Percentiles rank a stretch among this genome's conserved stretches.
These are phyloP conservation scores for Ashinkailepas kermadecensis DNA, from an alignment of 2,888 invertebrate genomes.

Conservation along the genomic window DNA sequence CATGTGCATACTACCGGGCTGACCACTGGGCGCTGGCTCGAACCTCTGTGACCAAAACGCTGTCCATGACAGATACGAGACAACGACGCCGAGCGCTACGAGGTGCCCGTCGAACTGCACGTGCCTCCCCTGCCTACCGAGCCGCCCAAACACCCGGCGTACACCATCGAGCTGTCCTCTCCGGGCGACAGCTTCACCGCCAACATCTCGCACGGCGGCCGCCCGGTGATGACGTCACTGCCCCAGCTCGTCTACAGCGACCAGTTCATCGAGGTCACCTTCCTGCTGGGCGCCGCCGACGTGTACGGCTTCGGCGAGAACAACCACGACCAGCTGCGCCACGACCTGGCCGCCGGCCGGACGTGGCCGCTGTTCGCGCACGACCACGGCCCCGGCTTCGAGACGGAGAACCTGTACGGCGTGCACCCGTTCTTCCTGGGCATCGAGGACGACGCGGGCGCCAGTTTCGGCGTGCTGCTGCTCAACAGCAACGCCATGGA, in stretches of 20 bases:
- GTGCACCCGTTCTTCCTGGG: slow-evolving; percentile 33
- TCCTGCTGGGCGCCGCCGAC: slow-evolving; percentile 41
- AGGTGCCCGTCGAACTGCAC: slow-evolving; percentile 35
- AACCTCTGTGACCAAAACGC: neutral
- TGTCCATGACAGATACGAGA: slow-evolving; percentile 28
- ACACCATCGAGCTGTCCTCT: neutral
- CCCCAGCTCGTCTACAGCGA: slow-evolving; percentile 42
- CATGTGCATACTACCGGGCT: no score
- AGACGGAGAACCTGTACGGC: slow-evolving; percentile 30
- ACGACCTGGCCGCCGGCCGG: slow-evolving; percentile 38
- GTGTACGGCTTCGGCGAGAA: slow-evolving; percentile 47
- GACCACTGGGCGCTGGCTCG: neutral
- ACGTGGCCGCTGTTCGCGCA: slow-evolving; percentile 32
- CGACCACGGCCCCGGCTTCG: slow-evolving; percentile 24
- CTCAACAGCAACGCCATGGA: slow-evolving; percentile 33
- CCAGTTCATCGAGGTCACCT: slow-evolving; percentile 45
- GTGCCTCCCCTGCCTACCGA: slow-evolving; percentile 25
- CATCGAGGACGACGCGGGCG: slow-evolving; percentile 31
- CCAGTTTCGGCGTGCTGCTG: slow-evolving; percentile 31
- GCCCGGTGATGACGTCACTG: neutral
- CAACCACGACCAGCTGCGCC: slow-evolving; percentile 40
- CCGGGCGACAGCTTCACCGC: neutral
- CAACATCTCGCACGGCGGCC: neutral
- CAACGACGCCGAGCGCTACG: slow-evolving; percentile 28
- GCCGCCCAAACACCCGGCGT: neutral